Percentiles rank a stretch among this genome's conserved stretches.
Conservation (phyloP, 1,140 invertebrate species). For the Trachelipus rathkii region DNA sequence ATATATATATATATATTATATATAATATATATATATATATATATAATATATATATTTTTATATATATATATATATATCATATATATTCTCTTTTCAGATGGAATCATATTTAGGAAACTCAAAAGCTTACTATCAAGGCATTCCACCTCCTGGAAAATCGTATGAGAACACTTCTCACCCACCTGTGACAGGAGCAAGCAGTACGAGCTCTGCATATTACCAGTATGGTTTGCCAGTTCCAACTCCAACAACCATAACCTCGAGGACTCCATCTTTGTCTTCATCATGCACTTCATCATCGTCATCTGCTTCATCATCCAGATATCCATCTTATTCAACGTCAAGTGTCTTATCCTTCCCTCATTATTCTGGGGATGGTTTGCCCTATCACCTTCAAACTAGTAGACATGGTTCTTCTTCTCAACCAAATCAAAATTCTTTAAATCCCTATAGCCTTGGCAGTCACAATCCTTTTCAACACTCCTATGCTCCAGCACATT, state of each 20-base stretch:
- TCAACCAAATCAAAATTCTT: background rate
- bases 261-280: background rate
- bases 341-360: background rate
- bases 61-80: background rate
- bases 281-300: background rate
- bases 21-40: constrained; percentile 4
- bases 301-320: background rate
- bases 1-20: no score
- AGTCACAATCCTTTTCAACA: background rate
- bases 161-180: background rate
- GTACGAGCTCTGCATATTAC: background rate
- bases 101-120: background rate
- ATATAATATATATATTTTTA: background rate
- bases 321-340: background rate
- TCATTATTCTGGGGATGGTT: background rate
- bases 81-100: background rate
- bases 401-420: background rate
- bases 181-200: background rate
- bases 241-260: background rate
- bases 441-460: background rate
- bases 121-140: background rate
- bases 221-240: background rate
- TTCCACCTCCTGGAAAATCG: background rate
- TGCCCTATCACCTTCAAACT: background rate
- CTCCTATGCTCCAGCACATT: background rate